These are phyloP conservation scores for Hydriomena furcata DNA, from an alignment of 2,888 invertebrate species.

Conservation along the genomic window DNA sequence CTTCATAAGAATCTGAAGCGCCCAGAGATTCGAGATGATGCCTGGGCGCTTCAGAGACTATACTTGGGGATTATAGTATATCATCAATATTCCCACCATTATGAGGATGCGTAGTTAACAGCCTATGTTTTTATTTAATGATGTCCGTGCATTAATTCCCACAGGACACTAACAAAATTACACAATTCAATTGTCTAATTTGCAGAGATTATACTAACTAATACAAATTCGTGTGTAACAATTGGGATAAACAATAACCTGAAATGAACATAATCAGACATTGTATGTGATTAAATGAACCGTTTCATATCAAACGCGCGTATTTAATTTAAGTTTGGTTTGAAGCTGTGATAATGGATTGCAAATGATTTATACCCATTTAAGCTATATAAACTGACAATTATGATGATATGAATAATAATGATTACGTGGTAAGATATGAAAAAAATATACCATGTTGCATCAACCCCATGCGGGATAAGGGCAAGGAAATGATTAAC, in stretches of 20 bases:
- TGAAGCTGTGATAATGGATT: conserved; percentile 45
- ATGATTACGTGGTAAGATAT: too few relatives aligned
- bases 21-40: too few relatives aligned
- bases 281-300: conserved; percentile 49
- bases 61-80: too few relatives aligned
- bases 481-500: too few relatives aligned
- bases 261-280: conserved; percentile 47
- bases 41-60: too few relatives aligned
- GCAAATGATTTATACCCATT: conserved; percentile 30
- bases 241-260: conserved; percentile 35
- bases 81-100: too few relatives aligned
- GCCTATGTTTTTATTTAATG: conserved; percentile 2
- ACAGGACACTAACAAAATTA: conserved; percentile 44
- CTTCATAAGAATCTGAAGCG: too few relatives aligned
- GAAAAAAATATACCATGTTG: too few relatives aligned
- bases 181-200: conserved; percentile 33
- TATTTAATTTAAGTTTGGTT: conserved; percentile 47
- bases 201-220: conserved; percentile 34
- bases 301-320: conserved; percentile 37
- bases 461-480: too few relatives aligned
- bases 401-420: too few relatives aligned
- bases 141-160: conserved; percentile 20
- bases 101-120: neutral
- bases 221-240: conserved; percentile 33
- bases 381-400: too few relatives aligned